These are phyloP conservation scores for Serranus cabrilla DNA, from an alignment of 2,797 vertebrate genomes.

Conservation along the genomic window DNA sequence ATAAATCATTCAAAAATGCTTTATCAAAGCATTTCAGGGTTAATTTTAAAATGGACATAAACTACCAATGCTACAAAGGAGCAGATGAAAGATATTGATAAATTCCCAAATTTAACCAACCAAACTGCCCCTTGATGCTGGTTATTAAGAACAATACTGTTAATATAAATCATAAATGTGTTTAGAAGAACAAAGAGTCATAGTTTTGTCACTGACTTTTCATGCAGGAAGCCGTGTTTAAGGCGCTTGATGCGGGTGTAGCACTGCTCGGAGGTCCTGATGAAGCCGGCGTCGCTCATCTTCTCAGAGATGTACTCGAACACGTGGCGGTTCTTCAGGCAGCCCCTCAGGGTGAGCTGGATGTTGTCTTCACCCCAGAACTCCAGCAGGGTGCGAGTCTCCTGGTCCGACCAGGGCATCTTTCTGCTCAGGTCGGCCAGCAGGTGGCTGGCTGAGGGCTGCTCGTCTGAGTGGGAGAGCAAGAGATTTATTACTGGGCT, in stretches of 20 bases:
- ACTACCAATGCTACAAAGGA: background rate
- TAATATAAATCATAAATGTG: background rate
- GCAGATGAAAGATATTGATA: too few species aligned
- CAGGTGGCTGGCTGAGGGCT: slow-evolving; percentile 68
- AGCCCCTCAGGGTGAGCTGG: slow-evolving; percentile 81
- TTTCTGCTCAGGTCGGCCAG: slow-evolving; percentile 77
- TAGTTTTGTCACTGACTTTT: slow-evolving; percentile 72
- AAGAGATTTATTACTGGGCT: fast-evolving
- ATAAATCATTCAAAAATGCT: background rate
- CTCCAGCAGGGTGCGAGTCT: slow-evolving; percentile 81
- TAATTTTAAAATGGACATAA: background rate
- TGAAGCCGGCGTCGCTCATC: slow-evolving; percentile 75
- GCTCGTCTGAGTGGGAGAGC: slow-evolving; percentile 57
- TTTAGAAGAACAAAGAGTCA: background rate
- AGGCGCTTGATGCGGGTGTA: slow-evolving; percentile 85
- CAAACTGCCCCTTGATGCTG: background rate
- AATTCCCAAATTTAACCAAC: background rate
- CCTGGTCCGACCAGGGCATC: slow-evolving; percentile 83
- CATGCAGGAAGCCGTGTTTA: slow-evolving; percentile 81
- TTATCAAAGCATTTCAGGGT: background rate
- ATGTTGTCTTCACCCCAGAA: slow-evolving; percentile 83
- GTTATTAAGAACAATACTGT: background rate
- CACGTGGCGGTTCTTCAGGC: slow-evolving; percentile 83
- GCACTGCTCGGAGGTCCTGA: slow-evolving; percentile 82
- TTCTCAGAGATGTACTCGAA: slow-evolving; percentile 82